Evolutionary conservation across 2,888 invertebrate genomes (phyloP).

Genomic region (Phragmatobia fuliginosa): DNA sequence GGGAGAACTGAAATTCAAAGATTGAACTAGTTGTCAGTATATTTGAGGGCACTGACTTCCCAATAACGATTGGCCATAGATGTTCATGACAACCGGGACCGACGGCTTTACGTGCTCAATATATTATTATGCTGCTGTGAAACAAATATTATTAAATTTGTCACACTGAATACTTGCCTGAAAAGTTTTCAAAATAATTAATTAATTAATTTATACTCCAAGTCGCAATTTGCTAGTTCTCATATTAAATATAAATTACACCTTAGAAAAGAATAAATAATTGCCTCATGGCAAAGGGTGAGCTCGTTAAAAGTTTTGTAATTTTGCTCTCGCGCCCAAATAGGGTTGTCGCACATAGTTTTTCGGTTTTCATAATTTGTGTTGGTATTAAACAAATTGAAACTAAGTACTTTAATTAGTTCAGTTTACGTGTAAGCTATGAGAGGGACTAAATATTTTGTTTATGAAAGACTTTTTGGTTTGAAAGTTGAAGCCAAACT

Average conservation of each 20-base stretch:
- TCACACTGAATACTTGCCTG: background rate
- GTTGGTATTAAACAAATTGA: background rate
- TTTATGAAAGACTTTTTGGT: background rate
- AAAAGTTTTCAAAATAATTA: background rate
- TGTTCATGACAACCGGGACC: too few species aligned
- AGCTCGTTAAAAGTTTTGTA: slow-evolving; percentile 62
- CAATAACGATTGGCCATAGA: too few species aligned
- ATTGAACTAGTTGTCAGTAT: too few species aligned
- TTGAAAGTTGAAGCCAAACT: too few species aligned
- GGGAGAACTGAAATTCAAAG: too few species aligned
- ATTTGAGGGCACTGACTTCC: too few species aligned
- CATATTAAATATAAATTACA: slow-evolving; percentile 56
- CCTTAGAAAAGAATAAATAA: slow-evolving; percentile 65
- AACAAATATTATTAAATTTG: too few species aligned
- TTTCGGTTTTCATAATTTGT: background rate
- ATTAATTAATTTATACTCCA: slow-evolving; percentile 13
- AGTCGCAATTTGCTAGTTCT: slow-evolving; percentile 27
- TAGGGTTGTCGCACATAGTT: slow-evolving; percentile 32
- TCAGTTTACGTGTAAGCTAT: background rate
- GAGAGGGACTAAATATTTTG: background rate
- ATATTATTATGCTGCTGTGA: too few species aligned
- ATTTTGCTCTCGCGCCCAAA: slow-evolving; percentile 37
- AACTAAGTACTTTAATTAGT: background rate
- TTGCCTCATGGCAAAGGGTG: slow-evolving; percentile 55
- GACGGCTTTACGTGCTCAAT: too few species aligned